Evolutionary conservation across 2,797 vertebrate species (phyloP).

Genomic region (Hyperoplus lanceolatus): DNA sequence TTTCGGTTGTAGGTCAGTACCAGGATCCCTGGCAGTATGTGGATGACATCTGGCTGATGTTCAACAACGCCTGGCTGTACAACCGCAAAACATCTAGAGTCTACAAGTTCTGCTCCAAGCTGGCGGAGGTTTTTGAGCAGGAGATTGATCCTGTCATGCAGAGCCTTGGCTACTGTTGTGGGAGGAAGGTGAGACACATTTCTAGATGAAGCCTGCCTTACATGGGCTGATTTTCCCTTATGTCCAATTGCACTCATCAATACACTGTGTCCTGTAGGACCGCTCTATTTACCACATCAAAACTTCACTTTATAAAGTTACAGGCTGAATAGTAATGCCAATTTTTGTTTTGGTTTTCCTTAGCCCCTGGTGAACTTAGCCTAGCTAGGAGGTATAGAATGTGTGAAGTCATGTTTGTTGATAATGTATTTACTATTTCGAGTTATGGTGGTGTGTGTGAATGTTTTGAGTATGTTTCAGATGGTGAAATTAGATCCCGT

Average conservation of each 20-base stretch:
- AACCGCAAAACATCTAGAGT: constrained; percentile 98
- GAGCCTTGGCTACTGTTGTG: constrained; percentile 96
- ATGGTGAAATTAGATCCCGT: constrained; percentile 38
- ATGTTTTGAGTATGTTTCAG: constrained; percentile 27
- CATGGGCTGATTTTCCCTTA: not conserved
- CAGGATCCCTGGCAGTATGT: constrained; percentile 99
- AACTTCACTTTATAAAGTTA: not conserved
- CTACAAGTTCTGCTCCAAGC: constrained; percentile 98
- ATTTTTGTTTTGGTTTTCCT: not conserved
- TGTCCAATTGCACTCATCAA: not conserved
- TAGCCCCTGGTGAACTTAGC: not conserved
- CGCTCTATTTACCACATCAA: not conserved
- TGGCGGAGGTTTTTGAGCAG: constrained; percentile 97
- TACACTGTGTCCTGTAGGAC: not conserved
- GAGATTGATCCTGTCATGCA: constrained; percentile 99
- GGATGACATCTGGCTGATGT: constrained; percentile 99
- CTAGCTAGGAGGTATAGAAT: not conserved
- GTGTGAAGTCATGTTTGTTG: not conserved
- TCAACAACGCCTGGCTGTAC: constrained; percentile 99
- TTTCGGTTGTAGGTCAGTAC: constrained; percentile 88
- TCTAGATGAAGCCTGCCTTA: not conserved
- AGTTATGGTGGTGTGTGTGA: not conserved
- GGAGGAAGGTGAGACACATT: constrained; percentile 90
- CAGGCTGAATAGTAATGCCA: not conserved
- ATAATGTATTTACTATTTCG: not conserved